These are phyloP conservation scores for Hybognathus amarus DNA, from an alignment of 2,797 vertebrate genomes.

Conservation along the genomic window DNA sequence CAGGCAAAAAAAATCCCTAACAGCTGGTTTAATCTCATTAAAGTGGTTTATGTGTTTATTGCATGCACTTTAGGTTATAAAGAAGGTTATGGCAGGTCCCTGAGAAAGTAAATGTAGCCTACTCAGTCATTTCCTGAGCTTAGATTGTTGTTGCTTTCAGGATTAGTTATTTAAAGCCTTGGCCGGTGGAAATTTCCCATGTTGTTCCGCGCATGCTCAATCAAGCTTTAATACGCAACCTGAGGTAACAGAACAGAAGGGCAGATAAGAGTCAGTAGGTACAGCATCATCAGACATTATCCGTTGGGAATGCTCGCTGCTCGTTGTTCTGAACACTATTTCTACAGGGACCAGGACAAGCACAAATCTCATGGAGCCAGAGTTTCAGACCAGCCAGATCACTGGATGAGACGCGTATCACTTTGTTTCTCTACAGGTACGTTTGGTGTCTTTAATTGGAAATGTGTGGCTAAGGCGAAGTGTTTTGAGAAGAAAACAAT, in stretches of 20 bases:
- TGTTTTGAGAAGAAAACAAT: background rate
- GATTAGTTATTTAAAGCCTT: slow-evolving; percentile 63
- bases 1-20: background rate
- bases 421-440: slow-evolving; percentile 9
- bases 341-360: background rate
- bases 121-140: slow-evolving; percentile 4
- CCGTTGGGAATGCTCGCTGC: slow-evolving; percentile 41
- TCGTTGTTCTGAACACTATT: background rate
- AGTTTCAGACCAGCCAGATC: background rate
- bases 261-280: background rate
- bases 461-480: background rate
- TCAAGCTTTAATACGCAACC: slow-evolving; percentile 42
- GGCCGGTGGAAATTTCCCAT: slow-evolving; percentile 59
- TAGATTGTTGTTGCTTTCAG: slow-evolving; percentile 35
- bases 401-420: background rate
- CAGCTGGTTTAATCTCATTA: background rate
- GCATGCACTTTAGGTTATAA: background rate
- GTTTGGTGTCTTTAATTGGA: background rate
- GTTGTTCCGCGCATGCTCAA: slow-evolving; percentile 47
- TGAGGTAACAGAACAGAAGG: slow-evolving; percentile 34
- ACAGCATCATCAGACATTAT: slow-evolving; percentile 39
- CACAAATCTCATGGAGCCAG: slow-evolving; percentile 29
- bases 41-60: background rate
- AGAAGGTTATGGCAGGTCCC: background rate
- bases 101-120: background rate